phyloP scores from a whole-genome alignment of 2,888 invertebrate genomes.

The Drosophila parthenogenetica region DNA sequence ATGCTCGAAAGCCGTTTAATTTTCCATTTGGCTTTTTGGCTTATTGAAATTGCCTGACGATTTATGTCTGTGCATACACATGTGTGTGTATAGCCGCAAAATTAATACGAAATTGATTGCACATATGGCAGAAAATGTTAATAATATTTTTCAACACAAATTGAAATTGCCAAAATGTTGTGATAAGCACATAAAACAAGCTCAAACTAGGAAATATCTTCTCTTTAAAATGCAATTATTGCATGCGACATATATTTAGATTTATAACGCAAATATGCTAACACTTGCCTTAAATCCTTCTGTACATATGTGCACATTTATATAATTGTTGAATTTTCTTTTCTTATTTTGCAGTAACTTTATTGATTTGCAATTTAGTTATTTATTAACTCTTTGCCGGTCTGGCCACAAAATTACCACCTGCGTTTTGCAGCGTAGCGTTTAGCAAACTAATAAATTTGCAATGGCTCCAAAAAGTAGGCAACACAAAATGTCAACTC shows the following conservation, averaged over 20 bases:
- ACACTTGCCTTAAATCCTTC: slow-evolving; percentile 6
- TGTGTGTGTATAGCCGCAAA: slow-evolving; percentile 40
- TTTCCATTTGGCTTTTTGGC: slow-evolving; percentile 69
- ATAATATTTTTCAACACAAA: slow-evolving; percentile 46
- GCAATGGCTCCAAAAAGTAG: slow-evolving; percentile 25
- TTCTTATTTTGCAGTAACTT: slow-evolving; percentile 29
- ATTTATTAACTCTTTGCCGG: slow-evolving; percentile 67
- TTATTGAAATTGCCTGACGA: slow-evolving; percentile 69
- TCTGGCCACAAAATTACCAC: slow-evolving; percentile 77
- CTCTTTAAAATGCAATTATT: background rate
- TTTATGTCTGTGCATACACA: slow-evolving; percentile 44
- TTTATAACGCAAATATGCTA: slow-evolving; percentile 1
- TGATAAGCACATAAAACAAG: slow-evolving; percentile 40
- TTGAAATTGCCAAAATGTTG: slow-evolving; percentile 45
- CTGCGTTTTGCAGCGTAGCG: slow-evolving; percentile 49
- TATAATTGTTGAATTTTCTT: background rate
- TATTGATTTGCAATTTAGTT: slow-evolving; percentile 46
- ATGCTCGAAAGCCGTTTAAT: slow-evolving; percentile 70
- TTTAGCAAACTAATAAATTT: slow-evolving; percentile 67
- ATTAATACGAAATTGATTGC: slow-evolving; percentile 77
- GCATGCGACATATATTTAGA: background rate
- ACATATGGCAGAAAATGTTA: slow-evolving; percentile 44
- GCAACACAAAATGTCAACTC: slow-evolving; percentile 35
- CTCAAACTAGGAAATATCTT: slow-evolving; percentile 1
- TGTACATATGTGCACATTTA: slow-evolving; percentile 1